Conservation (phyloP, 2,888 invertebrate genomes). For the Parascotia fuliginaria region DNA sequence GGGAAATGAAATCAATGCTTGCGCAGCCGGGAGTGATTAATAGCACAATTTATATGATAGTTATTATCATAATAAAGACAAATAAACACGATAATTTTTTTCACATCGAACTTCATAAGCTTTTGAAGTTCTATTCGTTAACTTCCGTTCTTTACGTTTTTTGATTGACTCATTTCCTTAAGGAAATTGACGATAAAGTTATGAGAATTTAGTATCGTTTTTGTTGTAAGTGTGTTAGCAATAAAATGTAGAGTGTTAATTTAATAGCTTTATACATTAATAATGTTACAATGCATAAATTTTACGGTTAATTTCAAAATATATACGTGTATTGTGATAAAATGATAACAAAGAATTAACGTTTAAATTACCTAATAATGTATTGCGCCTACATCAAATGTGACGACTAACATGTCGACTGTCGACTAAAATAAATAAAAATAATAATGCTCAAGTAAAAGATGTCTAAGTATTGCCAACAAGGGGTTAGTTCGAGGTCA, state of each 20-base stretch:
- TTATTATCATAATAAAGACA: conserved; percentile 49
- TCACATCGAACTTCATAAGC: conserved; percentile 30
- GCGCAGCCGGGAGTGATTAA: conserved; percentile 57
- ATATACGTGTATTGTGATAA: too few relatives aligned
- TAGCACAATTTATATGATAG: conserved; percentile 55
- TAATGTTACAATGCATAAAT: too few relatives aligned
- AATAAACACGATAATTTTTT: conserved; percentile 34
- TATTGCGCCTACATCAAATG: too few relatives aligned
- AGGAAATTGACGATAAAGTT: conserved; percentile 10
- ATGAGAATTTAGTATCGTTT: conserved; percentile 10
- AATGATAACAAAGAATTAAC: too few relatives aligned
- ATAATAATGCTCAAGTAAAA: conserved; percentile 1
- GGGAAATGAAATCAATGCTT: conserved; percentile 55
- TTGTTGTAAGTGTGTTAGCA: neutral
- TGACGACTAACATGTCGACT: too few relatives aligned
- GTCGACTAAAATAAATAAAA: too few relatives aligned
- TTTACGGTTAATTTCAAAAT: too few relatives aligned
- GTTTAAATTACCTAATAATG: too few relatives aligned
- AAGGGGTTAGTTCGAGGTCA: conserved; percentile 21
- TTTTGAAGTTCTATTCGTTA: conserved; percentile 44
- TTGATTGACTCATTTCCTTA: conserved; percentile 30
- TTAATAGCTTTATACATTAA: too few relatives aligned
- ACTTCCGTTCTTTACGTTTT: conserved; percentile 43
- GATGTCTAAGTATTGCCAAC: conserved; percentile 17
- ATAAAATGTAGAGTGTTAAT: neutral